phyloP scores from a whole-genome alignment of 2,113 vertebrate species.

The Montifringilla adamsi region DNA sequence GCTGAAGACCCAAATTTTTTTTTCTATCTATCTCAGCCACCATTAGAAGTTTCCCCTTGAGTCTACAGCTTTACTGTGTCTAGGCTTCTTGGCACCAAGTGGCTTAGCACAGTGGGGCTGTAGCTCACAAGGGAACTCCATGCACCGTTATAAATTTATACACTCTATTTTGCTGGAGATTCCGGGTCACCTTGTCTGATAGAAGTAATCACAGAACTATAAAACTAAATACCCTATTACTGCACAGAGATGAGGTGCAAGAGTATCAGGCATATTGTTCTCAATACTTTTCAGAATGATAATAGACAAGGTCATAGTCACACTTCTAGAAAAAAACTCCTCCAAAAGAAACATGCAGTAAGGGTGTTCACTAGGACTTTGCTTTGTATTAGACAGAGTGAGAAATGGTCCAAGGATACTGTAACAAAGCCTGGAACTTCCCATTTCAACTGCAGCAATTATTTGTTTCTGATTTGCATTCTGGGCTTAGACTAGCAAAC shows the following conservation, averaged over 20 bases:
- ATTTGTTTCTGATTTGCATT: not conserved
- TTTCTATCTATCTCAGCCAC: not conserved
- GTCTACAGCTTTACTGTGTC: not conserved
- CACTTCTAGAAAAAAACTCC: not conserved
- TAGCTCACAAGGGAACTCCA: not conserved
- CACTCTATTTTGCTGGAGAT: not conserved
- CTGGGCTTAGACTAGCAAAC: not conserved
- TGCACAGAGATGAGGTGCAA: not conserved
- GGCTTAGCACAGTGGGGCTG: not conserved
- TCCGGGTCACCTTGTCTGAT: not conserved
- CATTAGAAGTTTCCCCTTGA: not conserved
- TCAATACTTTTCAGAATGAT: not conserved
- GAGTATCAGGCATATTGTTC: not conserved
- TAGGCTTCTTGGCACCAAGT: not conserved
- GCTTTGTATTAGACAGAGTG: not conserved
- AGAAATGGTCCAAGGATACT: not conserved
- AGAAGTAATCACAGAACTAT: not conserved
- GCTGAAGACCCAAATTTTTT: not conserved
- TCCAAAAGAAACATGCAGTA: not conserved
- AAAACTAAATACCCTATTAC: not conserved
- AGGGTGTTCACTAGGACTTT: not conserved
- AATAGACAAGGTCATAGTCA: not conserved
- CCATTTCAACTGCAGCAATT: not conserved
- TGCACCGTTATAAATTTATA: not conserved
- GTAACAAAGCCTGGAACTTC: not conserved